Conservation (phyloP, 2,888 invertebrate genomes). For the Zygogramma bicolorata region DNA sequence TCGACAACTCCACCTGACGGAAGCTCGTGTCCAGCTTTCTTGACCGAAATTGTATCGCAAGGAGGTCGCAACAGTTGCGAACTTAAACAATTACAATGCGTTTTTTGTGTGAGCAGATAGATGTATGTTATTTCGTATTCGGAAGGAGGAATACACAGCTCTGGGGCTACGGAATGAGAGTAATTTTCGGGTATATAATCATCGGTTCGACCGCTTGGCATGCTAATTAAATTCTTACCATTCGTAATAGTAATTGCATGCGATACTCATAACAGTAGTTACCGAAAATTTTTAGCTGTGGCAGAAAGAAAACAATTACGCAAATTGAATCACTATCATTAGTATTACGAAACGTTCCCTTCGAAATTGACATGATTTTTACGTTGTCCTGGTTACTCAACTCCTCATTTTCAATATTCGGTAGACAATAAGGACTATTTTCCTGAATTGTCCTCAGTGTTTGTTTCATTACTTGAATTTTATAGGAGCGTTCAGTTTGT, state of each 20-base stretch:
- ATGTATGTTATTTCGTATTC: slow-evolving; percentile 17
- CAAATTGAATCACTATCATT: neutral
- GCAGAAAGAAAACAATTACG: neutral
- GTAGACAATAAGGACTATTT: too few relatives aligned
- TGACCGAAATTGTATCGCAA: slow-evolving; percentile 9
- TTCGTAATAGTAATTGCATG: slow-evolving; percentile 7
- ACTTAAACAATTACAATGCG: slow-evolving; percentile 19
- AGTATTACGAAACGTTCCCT: neutral
- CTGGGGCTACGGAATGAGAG: slow-evolving; percentile 8
- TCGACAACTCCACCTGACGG: neutral
- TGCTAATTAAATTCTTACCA: slow-evolving; percentile 14
- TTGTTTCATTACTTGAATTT: too few relatives aligned
- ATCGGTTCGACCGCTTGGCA: neutral
- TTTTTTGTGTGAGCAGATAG: slow-evolving; percentile 15
- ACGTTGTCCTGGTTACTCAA: neutral
- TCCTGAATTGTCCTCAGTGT: too few relatives aligned
- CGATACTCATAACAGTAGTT: slow-evolving; percentile 1
- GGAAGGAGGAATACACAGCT: slow-evolving; percentile 7
- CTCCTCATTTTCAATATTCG: neutral
- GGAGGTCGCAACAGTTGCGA: slow-evolving; percentile 21
- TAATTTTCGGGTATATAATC: slow-evolving; percentile 13
- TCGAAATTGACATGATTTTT: slow-evolving; percentile 7
- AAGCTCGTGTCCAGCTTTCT: slow-evolving; percentile 6
- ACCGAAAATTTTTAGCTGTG: neutral
- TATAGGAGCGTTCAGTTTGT: too few relatives aligned